phyloP scores from a whole-genome alignment of 2,113 vertebrate species.

The Pelodiscus sinensis region DNA sequence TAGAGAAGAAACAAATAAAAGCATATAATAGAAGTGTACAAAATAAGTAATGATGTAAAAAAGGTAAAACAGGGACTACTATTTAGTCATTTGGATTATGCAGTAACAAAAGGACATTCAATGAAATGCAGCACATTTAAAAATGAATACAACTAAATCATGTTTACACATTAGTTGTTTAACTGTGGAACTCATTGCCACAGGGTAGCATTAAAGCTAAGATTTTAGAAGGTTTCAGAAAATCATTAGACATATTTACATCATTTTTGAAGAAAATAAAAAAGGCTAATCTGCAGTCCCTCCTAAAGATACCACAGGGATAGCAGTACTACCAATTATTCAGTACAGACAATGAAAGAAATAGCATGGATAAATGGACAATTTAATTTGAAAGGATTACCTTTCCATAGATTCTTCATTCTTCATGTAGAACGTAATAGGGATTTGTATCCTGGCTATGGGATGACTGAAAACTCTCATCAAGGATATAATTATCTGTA shows the following conservation, averaged over 20 bases:
- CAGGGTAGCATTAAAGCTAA: not conserved
- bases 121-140: not conserved
- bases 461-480: rapidly evolving
- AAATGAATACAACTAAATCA: not conserved
- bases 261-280: not conserved
- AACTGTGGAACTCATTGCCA: not conserved
- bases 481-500: not conserved
- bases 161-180: not conserved
- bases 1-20: not conserved
- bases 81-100: not conserved
- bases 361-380: not conserved
- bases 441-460: not conserved
- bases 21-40: not conserved
- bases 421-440: not conserved
- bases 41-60: not conserved
- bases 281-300: not conserved
- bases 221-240: not conserved
- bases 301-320: not conserved
- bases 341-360: not conserved
- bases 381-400: not conserved
- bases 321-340: not conserved
- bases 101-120: not conserved
- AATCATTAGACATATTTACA: not conserved
- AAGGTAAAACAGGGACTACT: not conserved
- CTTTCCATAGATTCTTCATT: not conserved